Evolutionary conservation across 2,797 vertebrate genomes (phyloP).

Genomic region (Delichon dasypus): DNA sequence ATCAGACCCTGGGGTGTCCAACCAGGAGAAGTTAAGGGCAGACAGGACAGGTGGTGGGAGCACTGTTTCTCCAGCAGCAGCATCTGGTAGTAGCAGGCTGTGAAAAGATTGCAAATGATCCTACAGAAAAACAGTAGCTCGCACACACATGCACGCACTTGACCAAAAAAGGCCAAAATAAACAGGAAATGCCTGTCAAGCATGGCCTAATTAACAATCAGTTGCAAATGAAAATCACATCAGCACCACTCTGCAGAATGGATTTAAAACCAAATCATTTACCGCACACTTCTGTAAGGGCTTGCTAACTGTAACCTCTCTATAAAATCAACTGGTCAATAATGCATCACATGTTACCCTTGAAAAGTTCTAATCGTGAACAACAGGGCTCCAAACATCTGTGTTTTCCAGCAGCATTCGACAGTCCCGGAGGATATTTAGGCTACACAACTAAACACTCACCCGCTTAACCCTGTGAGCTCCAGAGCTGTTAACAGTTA

Average conservation of each 20-base stretch:
- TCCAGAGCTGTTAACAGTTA: background rate
- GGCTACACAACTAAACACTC: background rate
- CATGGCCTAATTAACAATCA: background rate
- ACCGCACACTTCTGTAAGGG: background rate
- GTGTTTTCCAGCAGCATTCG: rapidly evolving
- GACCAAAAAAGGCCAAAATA: background rate
- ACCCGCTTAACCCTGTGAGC: background rate
- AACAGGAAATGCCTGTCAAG: background rate
- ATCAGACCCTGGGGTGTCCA: background rate
- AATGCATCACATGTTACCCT: background rate
- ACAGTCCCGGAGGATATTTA: background rate
- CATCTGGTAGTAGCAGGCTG: background rate
- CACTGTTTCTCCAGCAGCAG: background rate
- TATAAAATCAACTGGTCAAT: background rate
- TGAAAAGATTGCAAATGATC: background rate
- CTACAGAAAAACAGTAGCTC: background rate
- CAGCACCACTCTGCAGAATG: background rate
- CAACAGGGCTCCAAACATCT: background rate
- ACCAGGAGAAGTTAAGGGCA: background rate
- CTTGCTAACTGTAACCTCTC: background rate
- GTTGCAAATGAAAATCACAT: background rate
- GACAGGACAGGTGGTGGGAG: background rate
- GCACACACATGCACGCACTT: background rate
- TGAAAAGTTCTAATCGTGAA: background rate
- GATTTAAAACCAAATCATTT: background rate